These are phyloP conservation scores for Odontomyia ornata DNA, from an alignment of 2,888 invertebrate genomes.

Conservation along the genomic window DNA sequence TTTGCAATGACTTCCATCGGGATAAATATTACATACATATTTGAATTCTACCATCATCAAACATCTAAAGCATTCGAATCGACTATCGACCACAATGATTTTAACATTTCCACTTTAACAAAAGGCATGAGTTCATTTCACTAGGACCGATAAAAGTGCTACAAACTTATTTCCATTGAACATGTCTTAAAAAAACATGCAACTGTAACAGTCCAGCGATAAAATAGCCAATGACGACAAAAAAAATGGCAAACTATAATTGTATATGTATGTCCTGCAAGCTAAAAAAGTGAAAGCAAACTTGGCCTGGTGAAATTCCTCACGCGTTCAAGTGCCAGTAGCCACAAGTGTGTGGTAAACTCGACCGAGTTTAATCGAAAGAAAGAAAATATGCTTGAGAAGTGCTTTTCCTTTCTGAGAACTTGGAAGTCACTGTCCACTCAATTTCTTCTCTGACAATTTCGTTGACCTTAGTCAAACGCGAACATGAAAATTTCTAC, in stretches of 20 bases:
- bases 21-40: too few relatives aligned
- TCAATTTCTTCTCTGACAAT: not conserved
- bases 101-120: not conserved
- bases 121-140: not conserved
- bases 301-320: not conserved
- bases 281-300: not conserved
- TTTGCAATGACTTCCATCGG: too few relatives aligned
- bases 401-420: conserved; percentile 6
- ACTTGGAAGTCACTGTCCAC: conserved; percentile 4
- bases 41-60: too few relatives aligned
- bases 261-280: conserved; percentile 17
- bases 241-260: conserved; percentile 13
- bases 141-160: conserved; percentile 7
- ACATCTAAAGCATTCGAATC: too few relatives aligned
- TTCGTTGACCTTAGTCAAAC: conserved; percentile 1
- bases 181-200: not conserved
- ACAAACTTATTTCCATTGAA: conserved; percentile 15
- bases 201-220: not conserved
- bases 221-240: not conserved
- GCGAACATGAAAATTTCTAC: not conserved
- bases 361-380: not conserved
- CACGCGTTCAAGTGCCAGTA: not conserved
- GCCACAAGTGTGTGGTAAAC: conserved; percentile 7
- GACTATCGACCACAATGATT: too few relatives aligned
- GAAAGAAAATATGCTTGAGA: not conserved